Evolutionary conservation across 2,888 invertebrate species (phyloP).

Genomic region (Hecatera dysodea): DNA sequence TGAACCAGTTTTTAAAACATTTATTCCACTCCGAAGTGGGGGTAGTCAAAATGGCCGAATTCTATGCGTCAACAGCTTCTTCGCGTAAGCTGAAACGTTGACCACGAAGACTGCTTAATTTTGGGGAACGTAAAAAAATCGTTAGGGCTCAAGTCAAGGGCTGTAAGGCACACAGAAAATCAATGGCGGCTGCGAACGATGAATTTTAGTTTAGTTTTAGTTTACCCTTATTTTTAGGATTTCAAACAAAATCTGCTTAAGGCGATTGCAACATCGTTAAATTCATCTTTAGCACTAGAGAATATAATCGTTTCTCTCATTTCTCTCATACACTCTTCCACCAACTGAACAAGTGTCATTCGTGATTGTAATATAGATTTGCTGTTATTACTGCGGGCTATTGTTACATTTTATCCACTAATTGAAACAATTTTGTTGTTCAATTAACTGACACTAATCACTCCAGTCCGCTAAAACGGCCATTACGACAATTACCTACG

Average conservation of each 20-base stretch:
- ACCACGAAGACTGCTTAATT: too few relatives aligned
- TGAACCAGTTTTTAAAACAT: too few relatives aligned
- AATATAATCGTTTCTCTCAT: not conserved
- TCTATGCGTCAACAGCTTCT: too few relatives aligned
- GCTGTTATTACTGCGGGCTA: not conserved
- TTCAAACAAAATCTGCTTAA: too few relatives aligned
- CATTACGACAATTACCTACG: not conserved
- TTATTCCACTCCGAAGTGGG: too few relatives aligned
- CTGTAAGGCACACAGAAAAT: too few relatives aligned
- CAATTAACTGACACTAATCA: slow-evolving; percentile 7
- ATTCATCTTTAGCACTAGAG: not conserved
- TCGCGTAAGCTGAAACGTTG: too few relatives aligned
- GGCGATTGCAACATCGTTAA: not conserved
- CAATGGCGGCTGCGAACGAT: not conserved
- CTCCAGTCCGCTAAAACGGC: not conserved
- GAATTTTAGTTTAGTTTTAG: not conserved
- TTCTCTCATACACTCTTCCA: not conserved
- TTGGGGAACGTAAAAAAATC: too few relatives aligned
- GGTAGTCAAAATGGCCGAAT: too few relatives aligned
- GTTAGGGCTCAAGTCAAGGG: too few relatives aligned
- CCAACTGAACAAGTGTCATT: not conserved
- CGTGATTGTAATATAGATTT: too few relatives aligned
- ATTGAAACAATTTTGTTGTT: slow-evolving; percentile 7
- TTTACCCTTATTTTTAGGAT: too few relatives aligned
- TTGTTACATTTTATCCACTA: not conserved